These are phyloP conservation scores for Diprion similis DNA, from an alignment of 1,140 invertebrate species.

Conservation along the genomic window DNA sequence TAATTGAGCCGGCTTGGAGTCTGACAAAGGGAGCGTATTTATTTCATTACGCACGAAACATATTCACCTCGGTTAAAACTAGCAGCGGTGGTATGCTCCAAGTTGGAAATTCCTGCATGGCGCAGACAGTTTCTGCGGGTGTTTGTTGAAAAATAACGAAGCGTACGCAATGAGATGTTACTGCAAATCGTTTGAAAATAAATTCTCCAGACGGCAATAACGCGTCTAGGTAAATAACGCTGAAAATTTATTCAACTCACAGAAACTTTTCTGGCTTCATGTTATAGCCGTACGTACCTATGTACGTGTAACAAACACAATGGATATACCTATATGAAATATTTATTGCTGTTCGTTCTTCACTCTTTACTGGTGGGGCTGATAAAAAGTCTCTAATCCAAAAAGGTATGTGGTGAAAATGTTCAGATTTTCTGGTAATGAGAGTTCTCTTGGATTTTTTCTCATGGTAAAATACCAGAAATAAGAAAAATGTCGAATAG, in stretches of 20 bases:
- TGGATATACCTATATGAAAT: too few relatives aligned
- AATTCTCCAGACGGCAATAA: not conserved
- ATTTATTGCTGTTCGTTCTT: too few relatives aligned
- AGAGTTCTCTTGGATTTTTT: too few relatives aligned
- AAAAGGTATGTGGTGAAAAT: too few relatives aligned
- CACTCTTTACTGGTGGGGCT: too few relatives aligned
- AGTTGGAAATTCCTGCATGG: not conserved
- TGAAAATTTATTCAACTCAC: not conserved
- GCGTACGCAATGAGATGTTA: not conserved
- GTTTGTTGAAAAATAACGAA: not conserved
- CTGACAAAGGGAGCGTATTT: not conserved
- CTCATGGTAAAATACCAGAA: too few relatives aligned
- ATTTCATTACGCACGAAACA: not conserved
- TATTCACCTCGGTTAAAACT: not conserved
- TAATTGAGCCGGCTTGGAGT: not conserved
- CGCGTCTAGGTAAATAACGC: not conserved
- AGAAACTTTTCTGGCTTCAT: not conserved
- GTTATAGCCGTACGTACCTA: too few relatives aligned
- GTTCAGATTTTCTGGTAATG: too few relatives aligned
- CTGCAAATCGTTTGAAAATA: not conserved
- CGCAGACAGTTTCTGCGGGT: not conserved
- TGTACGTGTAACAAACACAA: too few relatives aligned
- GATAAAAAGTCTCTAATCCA: too few relatives aligned
- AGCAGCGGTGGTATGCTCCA: not conserved
- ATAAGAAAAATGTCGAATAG: too few relatives aligned